Base-by-base conservation (phyloP, 2,797 vertebrate species). In the Allobates femoralis region DNA sequence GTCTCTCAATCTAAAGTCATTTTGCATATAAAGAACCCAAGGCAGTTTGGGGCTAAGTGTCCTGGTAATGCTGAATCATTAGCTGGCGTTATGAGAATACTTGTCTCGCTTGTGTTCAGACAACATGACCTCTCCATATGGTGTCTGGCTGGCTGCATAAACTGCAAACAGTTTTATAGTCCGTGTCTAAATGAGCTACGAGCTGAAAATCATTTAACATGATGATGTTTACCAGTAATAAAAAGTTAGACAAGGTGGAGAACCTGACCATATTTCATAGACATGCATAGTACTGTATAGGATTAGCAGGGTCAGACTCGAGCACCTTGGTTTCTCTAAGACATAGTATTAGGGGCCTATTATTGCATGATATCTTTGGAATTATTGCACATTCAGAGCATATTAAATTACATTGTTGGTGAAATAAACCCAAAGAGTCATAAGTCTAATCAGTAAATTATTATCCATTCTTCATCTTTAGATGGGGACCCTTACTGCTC, bases 81-180 rank as follows among this genome's bases (percentile, higher is more conserved):
- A 37, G 6, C 8, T 41, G 67, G 67, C 34, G 37, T 37, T 18
- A 69, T 69, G 14, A 69, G 34, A 37, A 37, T 69, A 37, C 32
- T 69, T 76, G 73, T 76, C 46, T 76, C 30, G 32, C 67, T 67
- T 37, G 67, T 69, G 50, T 76, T 76, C 23, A 76, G 73, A 76
- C 46, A 21, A 69, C 10, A 60, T 76, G 73, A 76, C 46, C 18
- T 76, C 73, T 76, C 73, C 46, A 76, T 76, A 76, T 69, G 32
- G 37, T 69, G 32, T 10, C 67, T 37, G 67, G 16, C 32, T 69
- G 66, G 67, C 67, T 69, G 18, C 19, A 69, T 60, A n/a, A 60
- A n/a, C 19, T n/a, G 58, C 19, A 12, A 69, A 37, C 30, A 37
- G 67, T 69, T 37, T 37, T 69, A 30, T 69, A 69, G 67, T 37